These are phyloP conservation scores for Xiphophorus birchmanni DNA, from an alignment of 2,797 vertebrate species.

Conservation along the genomic window DNA sequence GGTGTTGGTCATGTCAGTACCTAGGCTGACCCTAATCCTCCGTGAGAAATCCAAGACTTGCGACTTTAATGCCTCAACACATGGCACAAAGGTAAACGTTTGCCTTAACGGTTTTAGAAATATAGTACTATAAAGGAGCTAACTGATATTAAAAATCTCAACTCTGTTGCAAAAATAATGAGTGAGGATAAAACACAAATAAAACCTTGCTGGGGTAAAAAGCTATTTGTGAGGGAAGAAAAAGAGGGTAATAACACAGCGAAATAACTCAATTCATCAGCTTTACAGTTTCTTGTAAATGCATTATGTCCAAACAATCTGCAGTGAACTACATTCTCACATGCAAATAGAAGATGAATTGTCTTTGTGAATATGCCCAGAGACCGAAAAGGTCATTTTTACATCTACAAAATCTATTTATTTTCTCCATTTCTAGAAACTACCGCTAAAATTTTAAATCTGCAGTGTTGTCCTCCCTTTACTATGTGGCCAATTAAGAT, in stretches of 20 bases:
- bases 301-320: constrained; percentile 14
- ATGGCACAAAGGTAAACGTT: constrained; percentile 20
- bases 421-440: constrained; percentile 28
- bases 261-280: constrained; percentile 33
- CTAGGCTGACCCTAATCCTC: constrained; percentile 63
- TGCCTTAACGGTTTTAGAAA: not conserved
- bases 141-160: constrained; percentile 15
- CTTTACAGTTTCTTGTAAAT: constrained; percentile 12
- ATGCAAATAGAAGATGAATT: constrained; percentile 22
- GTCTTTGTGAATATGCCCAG: not conserved
- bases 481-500: constrained; percentile 55
- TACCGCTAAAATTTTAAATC: constrained; percentile 44
- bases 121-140: not conserved
- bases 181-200: constrained; percentile 15
- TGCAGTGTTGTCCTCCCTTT: constrained; percentile 37
- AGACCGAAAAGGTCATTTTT: constrained; percentile 33
- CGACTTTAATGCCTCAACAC: constrained; percentile 16
- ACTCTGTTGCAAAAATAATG: constrained; percentile 26
- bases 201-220: not conserved
- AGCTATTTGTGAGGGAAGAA: constrained; percentile 25
- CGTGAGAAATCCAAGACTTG: constrained; percentile 56
- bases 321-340: constrained; percentile 21
- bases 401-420: constrained; percentile 30
- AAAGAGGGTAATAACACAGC: constrained; percentile 22
- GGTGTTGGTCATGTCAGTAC: constrained; percentile 59